Evolutionary conservation across 2,797 vertebrate genomes (phyloP).

Genomic region (Enteromius radiatus): DNA sequence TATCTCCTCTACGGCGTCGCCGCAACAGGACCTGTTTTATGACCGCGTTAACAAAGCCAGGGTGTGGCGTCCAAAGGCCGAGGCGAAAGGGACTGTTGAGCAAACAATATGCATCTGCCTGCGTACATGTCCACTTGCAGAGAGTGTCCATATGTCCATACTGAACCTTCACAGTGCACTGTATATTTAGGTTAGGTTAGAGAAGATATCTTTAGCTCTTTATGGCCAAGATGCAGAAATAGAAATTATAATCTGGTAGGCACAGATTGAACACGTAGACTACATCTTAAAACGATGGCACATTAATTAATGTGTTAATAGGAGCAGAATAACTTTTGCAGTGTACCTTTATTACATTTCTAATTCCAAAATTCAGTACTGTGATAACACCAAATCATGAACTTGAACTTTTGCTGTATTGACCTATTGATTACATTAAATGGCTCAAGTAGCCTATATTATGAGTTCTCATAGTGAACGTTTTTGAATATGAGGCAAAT

Average conservation of each 20-base stretch:
- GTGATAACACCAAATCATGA: not conserved
- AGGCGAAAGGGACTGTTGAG: constrained; percentile 41
- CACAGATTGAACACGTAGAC: not conserved
- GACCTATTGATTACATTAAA: not conserved
- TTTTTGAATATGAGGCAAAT: not conserved
- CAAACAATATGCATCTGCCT: constrained; percentile 59
- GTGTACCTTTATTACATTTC: not conserved
- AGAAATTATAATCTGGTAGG: not conserved
- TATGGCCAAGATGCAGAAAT: not conserved
- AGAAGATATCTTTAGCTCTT: not conserved
- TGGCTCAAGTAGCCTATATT: too few species aligned
- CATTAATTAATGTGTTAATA: too few species aligned
- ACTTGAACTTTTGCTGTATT: not conserved
- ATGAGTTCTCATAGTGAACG: not conserved
- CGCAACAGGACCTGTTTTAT: constrained; percentile 59
- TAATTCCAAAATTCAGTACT: not conserved
- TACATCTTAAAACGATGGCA: too few species aligned
- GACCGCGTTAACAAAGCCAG: constrained; percentile 54
- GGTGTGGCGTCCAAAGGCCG: constrained; percentile 68
- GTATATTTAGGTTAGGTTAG: not conserved
- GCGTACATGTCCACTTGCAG: not conserved
- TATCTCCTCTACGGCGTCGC: constrained; percentile 36
- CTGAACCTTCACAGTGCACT: not conserved
- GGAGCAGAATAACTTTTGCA: too few species aligned
- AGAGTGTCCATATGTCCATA: constrained; percentile 16